Evolutionary conservation across 2,888 invertebrate genomes (phyloP).

Genomic region (Mythimna pallens): DNA sequence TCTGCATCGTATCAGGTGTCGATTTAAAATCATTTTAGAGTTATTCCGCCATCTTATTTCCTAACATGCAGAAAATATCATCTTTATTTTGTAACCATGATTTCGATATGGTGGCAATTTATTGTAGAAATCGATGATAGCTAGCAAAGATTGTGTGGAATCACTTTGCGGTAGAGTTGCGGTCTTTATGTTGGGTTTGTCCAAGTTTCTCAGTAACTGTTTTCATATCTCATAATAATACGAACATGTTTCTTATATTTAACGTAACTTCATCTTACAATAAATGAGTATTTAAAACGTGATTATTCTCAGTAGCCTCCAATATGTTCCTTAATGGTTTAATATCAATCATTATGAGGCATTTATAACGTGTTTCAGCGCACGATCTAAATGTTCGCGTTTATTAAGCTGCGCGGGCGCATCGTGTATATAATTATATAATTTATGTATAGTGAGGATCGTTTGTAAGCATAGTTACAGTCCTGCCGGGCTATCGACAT

Average conservation of each 20-base stretch:
- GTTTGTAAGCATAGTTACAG: conserved; percentile 15
- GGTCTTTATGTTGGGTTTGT: conserved; percentile 33
- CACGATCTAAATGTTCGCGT: conserved; percentile 56
- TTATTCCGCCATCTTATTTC: conserved; percentile 59
- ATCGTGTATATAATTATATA: conserved; percentile 27
- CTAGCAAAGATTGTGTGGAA: conserved; percentile 11
- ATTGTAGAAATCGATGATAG: conserved; percentile 43
- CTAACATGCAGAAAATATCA: conserved; percentile 56
- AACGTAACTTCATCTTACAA: conserved; percentile 15
- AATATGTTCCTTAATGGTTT: conserved; percentile 45
- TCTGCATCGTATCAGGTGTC: conserved; percentile 67
- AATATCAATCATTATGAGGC: conserved; percentile 56
- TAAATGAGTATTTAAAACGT: conserved; percentile 38
- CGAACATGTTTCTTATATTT: neutral
- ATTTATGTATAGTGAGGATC: conserved; percentile 25
- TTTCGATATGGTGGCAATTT: conserved; percentile 39
- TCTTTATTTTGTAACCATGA: conserved; percentile 51
- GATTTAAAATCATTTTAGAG: conserved; percentile 71
- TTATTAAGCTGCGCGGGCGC: conserved; percentile 48
- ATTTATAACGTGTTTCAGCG: conserved; percentile 53
- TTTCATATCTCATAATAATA: neutral
- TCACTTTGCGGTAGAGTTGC: conserved; percentile 30
- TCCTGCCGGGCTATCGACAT: conserved; percentile 5
- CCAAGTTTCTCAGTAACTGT: conserved; percentile 36
- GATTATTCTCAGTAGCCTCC: conserved; percentile 35